Evolutionary conservation across 2,797 vertebrate genomes (phyloP).

Genomic region (Onychomys leucogaster): DNA sequence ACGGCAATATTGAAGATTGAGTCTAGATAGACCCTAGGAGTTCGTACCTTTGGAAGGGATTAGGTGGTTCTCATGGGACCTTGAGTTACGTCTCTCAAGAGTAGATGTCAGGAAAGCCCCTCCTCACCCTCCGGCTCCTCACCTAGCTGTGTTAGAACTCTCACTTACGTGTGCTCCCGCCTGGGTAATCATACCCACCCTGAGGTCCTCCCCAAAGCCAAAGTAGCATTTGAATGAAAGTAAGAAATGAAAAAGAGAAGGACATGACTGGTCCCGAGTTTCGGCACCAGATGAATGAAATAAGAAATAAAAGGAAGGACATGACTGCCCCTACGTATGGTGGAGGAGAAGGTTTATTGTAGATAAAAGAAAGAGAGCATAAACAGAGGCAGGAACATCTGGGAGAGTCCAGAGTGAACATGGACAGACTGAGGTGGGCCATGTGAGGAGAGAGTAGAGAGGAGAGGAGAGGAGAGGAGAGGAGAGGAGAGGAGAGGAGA

Average conservation of each 20-base stretch:
- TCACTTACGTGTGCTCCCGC: background rate
- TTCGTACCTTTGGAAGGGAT: background rate
- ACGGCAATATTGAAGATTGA: background rate
- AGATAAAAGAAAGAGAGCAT: background rate
- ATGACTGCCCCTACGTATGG: background rate
- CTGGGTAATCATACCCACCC: background rate
- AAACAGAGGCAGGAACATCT: background rate
- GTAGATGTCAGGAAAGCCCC: background rate
- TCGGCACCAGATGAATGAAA: no score
- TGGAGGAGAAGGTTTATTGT: background rate
- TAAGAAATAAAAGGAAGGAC: background rate
- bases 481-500: rapidly evolving
- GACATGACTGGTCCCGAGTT: background rate
- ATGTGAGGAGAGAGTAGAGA: background rate
- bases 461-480: no score
- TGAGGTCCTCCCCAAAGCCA: background rate
- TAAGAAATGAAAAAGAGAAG: background rate
- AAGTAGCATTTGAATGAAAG: background rate
- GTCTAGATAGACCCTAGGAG: background rate
- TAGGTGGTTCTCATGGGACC: background rate
- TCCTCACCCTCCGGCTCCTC: background rate
- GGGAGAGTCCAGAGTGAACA: background rate
- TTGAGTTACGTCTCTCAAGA: background rate
- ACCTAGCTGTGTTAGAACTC: no score
- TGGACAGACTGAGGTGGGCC: background rate